phyloP scores from a whole-genome alignment of 2,888 invertebrate genomes.

The Tetheella fluctuosa region DNA sequence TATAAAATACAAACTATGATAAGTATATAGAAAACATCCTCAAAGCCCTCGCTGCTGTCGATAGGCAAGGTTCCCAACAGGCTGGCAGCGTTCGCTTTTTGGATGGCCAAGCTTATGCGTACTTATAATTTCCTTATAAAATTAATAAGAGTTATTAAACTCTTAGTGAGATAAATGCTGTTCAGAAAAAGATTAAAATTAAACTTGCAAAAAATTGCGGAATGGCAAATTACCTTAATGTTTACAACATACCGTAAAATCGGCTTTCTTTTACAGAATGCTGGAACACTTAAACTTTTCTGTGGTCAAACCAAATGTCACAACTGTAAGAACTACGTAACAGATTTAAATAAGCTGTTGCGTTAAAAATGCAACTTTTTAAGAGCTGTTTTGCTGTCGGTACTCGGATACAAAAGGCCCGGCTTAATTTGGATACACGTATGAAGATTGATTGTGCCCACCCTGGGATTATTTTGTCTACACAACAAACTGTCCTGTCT shows the following conservation, averaged over 20 bases:
- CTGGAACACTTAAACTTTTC: not conserved
- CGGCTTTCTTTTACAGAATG: conserved; percentile 8
- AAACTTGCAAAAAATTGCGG: not conserved
- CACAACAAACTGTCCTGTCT: conserved; percentile 52
- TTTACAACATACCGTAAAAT: not conserved
- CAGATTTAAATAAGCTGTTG: conserved; percentile 1
- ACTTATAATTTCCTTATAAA: too few species aligned
- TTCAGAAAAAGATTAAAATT: not conserved
- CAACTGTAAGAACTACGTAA: conserved; percentile 10
- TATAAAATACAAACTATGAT: too few species aligned
- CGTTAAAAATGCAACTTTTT: not conserved
- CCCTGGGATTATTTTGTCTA: conserved; percentile 70
- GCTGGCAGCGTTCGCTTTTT: too few species aligned
- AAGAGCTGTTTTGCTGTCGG: conserved; percentile 36
- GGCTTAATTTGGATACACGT: conserved; percentile 60
- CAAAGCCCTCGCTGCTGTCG: too few species aligned
- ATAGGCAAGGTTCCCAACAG: too few species aligned
- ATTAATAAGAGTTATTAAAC: too few species aligned
- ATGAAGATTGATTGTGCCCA: conserved; percentile 78
- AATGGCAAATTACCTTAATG: not conserved
- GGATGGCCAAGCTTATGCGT: too few species aligned
- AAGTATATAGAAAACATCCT: too few species aligned
- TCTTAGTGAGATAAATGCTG: not conserved
- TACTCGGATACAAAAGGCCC: conserved; percentile 46
- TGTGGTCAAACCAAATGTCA: conserved; percentile 9